A percentile compares a stretch with the other conserved stretches of the same genome.
phyloP scores from a whole-genome alignment of 37 sponge, comb jelly and placozoan genomes.

The Haliclona indistincta region DNA sequence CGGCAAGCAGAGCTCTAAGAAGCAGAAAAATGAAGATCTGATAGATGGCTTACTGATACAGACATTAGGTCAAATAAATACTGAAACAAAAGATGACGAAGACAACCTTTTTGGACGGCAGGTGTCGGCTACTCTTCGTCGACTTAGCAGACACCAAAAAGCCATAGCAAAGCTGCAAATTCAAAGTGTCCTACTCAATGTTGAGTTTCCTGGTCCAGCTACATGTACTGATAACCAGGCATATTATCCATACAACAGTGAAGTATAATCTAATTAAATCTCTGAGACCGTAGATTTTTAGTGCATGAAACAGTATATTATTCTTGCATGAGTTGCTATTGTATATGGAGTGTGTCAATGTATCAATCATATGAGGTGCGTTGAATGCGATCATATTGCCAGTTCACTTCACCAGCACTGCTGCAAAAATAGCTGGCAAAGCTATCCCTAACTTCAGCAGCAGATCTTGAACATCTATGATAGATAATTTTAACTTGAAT shows the following conservation, averaged over 20 bases:
- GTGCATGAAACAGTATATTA: no score
- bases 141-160: background rate
- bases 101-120: background rate
- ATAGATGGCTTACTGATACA: no score
- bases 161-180: conserved; percentile 7
- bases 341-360: no score
- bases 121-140: background rate
- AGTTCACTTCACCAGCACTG: background rate
- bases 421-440: background rate
- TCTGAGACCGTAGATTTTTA: no score
- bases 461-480: background rate
- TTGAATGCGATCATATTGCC: conserved; percentile 8
- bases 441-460: background rate
- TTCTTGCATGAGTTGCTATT: no score
- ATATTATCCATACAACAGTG: no score
- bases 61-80: no score
- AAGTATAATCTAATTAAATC: no score
- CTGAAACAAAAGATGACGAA: background rate
- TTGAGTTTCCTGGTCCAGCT: conserved; percentile 2
- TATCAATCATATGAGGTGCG: background rate
- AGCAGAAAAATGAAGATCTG: no score
- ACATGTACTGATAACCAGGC: background rate
- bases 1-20: no score
- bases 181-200: conserved; percentile 1
- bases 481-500: background rate